Evolutionary conservation across 2,888 invertebrate genomes (phyloP).

Genomic region (Cremastinae sp.): DNA sequence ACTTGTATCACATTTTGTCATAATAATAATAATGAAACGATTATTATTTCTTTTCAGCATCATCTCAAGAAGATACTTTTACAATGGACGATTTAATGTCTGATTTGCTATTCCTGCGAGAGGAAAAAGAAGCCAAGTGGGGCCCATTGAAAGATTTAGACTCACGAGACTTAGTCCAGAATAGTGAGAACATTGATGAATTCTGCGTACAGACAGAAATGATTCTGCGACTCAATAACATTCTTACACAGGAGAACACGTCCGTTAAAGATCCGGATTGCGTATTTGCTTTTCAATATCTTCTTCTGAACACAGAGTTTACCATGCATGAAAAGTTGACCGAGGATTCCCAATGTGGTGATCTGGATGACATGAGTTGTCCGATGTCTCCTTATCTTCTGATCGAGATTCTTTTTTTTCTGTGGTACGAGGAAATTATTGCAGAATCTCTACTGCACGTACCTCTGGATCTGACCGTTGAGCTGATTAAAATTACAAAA

Average conservation of each 20-base stretch:
- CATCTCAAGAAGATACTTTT: no score
- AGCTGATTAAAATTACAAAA: conserved; percentile 68
- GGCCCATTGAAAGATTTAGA: conserved; percentile 66
- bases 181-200: conserved; percentile 60
- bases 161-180: conserved; percentile 68
- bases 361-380: conserved; percentile 74
- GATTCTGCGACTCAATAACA: conserved; percentile 50
- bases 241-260: conserved; percentile 48
- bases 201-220: conserved; percentile 61
- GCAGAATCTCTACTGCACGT: conserved; percentile 70
- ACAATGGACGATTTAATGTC: conserved; percentile 65
- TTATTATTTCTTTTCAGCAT: no score
- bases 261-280: conserved; percentile 49
- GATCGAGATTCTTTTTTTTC: conserved; percentile 71
- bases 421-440: conserved; percentile 72
- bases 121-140: conserved; percentile 64
- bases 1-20: no score
- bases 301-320: conserved; percentile 75
- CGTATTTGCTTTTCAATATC: conserved; percentile 68
- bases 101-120: conserved; percentile 64
- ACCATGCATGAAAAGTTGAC: conserved; percentile 68
- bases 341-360: conserved; percentile 72
- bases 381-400: conserved; percentile 74
- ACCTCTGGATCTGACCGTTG: conserved; percentile 73
- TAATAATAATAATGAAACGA: no score